Evolutionary conservation across 1,140 invertebrate species (phyloP), one percentile per base, ranked within the genome.

Genomic region (Elymnias hypermnestra): DNA sequence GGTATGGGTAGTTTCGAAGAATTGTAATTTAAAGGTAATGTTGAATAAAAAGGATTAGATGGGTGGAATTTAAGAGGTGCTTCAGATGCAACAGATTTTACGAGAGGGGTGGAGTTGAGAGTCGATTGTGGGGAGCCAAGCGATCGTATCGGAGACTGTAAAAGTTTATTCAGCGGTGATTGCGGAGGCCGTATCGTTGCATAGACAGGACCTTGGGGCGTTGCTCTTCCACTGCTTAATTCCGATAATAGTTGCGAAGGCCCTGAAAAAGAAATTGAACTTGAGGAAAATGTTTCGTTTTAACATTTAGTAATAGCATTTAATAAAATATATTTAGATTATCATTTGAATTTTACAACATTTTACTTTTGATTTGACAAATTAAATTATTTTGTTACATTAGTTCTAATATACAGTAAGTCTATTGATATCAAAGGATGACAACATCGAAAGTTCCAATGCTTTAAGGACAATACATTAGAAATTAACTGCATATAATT

Each of bases 31-130:
- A 73, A 83, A 25, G 75, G 77, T 56, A 83, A 63, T 42, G 79
- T 82, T 31, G 79, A 81, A 57, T 83, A 83, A 65, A 85, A 85
- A 25, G 82, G 82, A 55, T 85, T 85, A 18, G 82, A 82, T 19
- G 77, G 82, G 50, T 85, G 77, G 51, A 85, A 71, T 57, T 65
- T 72, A 9, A 62, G 46, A 14, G 63, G 63, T 50, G 79, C 75
- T 37, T 72, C 73, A 10, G 44, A 53, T 12, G 57, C 53, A n/a
- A 66, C 53, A 14, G 73, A 72, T 53, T 74, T 73, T 9, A 77
- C 63, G 14, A 79, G 59, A 14, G 69, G 56, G 12, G 71, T 69
- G 15, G 81, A 77, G 38, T 58, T 71, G 2, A 79, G 59, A 39
- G 70, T 57, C 9, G 64, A 51, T 13, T 72, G 66, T 39, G 70